A percentile compares a stretch with the other conserved stretches of the same genome.
These are phyloP conservation scores for Barbus barbus DNA, from an alignment of 2,113 vertebrate species.

Conservation along the genomic window DNA sequence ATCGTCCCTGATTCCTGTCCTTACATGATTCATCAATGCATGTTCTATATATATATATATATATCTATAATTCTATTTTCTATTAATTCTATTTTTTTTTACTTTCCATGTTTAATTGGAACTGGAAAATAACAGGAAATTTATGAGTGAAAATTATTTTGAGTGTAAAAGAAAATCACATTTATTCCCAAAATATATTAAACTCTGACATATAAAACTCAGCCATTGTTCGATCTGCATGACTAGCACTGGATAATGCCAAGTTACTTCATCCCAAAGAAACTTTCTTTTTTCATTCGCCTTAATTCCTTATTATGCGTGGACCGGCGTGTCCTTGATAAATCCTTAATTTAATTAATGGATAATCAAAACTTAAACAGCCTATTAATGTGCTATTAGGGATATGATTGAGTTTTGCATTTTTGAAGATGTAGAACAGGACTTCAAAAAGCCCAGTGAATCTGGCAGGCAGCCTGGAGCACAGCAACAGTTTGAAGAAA, in stretches of 20 bases:
- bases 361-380: slow-evolving; percentile 22
- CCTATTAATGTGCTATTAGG: slow-evolving; percentile 18
- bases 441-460: background rate
- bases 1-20: too few relatives aligned
- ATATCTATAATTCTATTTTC: too few relatives aligned
- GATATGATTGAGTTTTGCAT: background rate
- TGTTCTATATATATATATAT: too few relatives aligned
- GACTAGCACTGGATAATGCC: background rate
- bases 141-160: too few relatives aligned
- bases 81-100: too few relatives aligned
- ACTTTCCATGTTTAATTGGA: too few relatives aligned
- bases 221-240: background rate
- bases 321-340: slow-evolving; percentile 16
- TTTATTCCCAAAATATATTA: too few relatives aligned
- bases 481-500: background rate
- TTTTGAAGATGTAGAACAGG: background rate
- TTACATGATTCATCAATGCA: too few relatives aligned
- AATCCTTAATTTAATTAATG: slow-evolving; percentile 35
- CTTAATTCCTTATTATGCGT: slow-evolving; percentile 2
- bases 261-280: background rate
- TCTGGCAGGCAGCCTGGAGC: background rate
- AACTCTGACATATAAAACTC: background rate
- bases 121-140: too few relatives aligned
- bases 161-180: too few relatives aligned
- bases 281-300: background rate